Evolutionary conservation across 2,113 vertebrate genomes (phyloP), one percentile per base, ranked within the genome.

Genomic region (Oreotragus oreotragus): DNA sequence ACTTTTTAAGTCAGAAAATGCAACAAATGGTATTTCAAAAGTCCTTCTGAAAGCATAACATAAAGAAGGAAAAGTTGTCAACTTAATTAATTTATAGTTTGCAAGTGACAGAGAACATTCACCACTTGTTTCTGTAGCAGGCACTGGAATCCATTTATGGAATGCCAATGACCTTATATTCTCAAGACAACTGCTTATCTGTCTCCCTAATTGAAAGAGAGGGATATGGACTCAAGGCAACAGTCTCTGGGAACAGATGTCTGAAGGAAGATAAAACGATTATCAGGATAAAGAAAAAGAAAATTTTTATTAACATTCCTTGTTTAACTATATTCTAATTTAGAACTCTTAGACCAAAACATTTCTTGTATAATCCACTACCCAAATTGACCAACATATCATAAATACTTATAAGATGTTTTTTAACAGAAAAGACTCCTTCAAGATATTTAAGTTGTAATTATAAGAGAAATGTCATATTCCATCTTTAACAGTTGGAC

Each of bases 131-230:
- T 90, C 94, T 97, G 57, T 70, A 62, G 45, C 47, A 97, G 85
- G 60, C 81, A 81, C 80, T 97, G 93, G 93, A 98, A 98, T 88
- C 80, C 86, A 93, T 49, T 91, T 94, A 89, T 88, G 96, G 93
- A 97, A 95, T 91, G 83, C 43, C 96, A 91, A 15, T 96, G 96
- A 96, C 94, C 62, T 97, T 95, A 86, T 49, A 97, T 45, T 93
- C 93, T 58, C 70, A 95, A 97, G 89, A 96, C 91, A 97, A 98
- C 85, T 97, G 96, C 96, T 97, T 91, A 94, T 97, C 94, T 98
- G 91, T 89, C 89, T 96, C 62, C 84, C 12, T 94, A 97, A 95
- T 27, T 97, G 84, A 97, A 97, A 93, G 79, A 88, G 11, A 27
- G 88, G 86, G 39, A 79, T 91, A 76, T 60, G 7, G 28, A 96